Conservation (phyloP, 2,113 vertebrate genomes). For the Dipodomys ordii region DNA sequence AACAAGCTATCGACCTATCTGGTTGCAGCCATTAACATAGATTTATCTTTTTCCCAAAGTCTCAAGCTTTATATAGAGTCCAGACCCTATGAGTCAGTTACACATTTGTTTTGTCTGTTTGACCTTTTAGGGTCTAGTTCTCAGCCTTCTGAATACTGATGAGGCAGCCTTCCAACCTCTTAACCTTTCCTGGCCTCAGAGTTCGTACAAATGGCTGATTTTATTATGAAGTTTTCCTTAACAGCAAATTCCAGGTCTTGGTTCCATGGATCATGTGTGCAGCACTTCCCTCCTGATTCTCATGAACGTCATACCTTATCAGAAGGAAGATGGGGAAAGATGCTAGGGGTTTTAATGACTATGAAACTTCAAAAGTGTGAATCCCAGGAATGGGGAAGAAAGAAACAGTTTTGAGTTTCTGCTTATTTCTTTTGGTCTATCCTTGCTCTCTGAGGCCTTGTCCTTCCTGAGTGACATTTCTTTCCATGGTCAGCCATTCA, state of each 20-base stretch:
- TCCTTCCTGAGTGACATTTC: background rate
- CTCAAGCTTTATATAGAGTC: no score
- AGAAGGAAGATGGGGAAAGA: background rate
- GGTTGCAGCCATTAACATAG: no score
- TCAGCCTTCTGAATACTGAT: no score
- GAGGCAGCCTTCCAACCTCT: no score
- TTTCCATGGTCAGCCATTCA: background rate
- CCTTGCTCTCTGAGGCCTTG: no score
- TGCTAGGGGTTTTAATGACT: background rate
- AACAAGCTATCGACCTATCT: no score
- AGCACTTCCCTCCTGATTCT: background rate
- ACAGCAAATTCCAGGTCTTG: background rate
- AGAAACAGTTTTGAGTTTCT: no score
- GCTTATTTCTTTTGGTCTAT: no score
- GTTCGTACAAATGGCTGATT: background rate
- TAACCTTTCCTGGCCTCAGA: no score
- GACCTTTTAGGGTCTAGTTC: background rate
- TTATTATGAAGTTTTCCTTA: background rate
- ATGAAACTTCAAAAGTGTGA: background rate
- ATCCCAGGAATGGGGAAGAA: background rate
- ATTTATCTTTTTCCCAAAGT: no score
- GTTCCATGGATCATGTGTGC: background rate
- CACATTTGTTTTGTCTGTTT: no score
- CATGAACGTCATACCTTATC: background rate
- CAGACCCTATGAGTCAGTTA: no score